phyloP scores from a whole-genome alignment of 2,888 invertebrate species.

The Dicyrtoma fusca region DNA sequence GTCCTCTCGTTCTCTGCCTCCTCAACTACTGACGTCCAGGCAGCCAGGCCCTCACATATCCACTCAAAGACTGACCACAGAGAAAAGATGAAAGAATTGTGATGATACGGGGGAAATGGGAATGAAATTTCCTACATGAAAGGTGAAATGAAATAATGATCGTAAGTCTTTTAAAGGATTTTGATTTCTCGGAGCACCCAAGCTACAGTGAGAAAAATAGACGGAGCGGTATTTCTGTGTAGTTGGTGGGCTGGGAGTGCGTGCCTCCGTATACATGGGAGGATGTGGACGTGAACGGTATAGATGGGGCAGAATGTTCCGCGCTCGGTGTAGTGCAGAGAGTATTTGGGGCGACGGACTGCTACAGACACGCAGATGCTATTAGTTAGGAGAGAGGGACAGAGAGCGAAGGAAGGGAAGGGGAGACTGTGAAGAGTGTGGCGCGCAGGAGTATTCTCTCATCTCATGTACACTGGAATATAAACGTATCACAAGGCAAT shows the following conservation, averaged over 20 bases:
- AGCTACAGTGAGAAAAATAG: background rate
- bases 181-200: conserved; percentile 26
- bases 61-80: background rate
- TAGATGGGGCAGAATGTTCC: conserved; percentile 22
- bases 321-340: too few relatives aligned
- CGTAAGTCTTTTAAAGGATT: conserved; percentile 37
- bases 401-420: conserved; percentile 14
- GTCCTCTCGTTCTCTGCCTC: background rate
- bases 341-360: background rate
- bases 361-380: background rate
- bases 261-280: background rate
- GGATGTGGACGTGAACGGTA: background rate
- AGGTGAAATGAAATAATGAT: conserved; percentile 42
- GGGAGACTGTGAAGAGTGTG: background rate
- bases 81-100: conserved; percentile 26
- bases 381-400: conserved; percentile 17
- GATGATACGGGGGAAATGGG: conserved; percentile 15
- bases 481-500: conserved; percentile 57
- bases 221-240: background rate
- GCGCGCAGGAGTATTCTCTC: conserved; percentile 24
- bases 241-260: background rate
- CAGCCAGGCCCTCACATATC: too few relatives aligned
- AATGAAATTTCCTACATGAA: conserved; percentile 32
- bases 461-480: conserved; percentile 40
- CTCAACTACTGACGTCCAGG: background rate